Evolutionary conservation across 1,140 invertebrate genomes (phyloP).

Genomic region (Drosophila quadrilineata): DNA sequence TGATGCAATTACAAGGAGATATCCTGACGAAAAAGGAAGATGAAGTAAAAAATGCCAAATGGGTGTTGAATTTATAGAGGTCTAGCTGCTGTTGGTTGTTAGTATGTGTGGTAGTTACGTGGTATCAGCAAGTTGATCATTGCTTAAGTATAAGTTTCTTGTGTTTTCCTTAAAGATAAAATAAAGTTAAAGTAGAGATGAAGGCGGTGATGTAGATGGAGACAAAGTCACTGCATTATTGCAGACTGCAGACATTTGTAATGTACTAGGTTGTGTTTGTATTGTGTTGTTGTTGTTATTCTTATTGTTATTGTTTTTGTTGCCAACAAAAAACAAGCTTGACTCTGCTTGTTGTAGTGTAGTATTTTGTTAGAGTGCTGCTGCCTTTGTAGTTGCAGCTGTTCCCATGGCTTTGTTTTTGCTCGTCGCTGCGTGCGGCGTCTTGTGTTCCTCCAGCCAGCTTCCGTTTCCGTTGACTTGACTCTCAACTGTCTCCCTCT

Average conservation of each 20-base stretch:
- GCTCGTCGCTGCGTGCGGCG: constrained; percentile 32
- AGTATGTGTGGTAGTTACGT: no score
- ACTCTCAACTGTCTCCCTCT: not conserved
- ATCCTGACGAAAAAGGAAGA: no score
- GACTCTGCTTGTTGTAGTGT: constrained; percentile 37
- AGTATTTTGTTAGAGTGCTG: constrained; percentile 48
- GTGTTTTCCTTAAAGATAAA: not conserved
- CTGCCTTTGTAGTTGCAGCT: constrained; percentile 51
- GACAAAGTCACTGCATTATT: constrained; percentile 23
- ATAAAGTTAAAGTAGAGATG: no score
- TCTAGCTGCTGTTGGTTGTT: not conserved
- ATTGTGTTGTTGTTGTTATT: not conserved
- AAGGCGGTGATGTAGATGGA: no score
- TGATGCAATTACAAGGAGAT: constrained; percentile 3
- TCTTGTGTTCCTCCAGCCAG: constrained; percentile 51
- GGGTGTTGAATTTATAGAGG: no score
- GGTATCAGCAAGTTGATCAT: not conserved
- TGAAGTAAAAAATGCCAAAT: no score
- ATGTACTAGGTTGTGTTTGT: not conserved
- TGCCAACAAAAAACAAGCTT: no score
- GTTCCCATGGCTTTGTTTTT: constrained; percentile 54
- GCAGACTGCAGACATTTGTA: constrained; percentile 9
- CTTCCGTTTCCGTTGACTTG: constrained; percentile 64
- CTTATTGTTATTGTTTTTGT: constrained; percentile 24
- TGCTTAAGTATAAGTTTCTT: not conserved